Base-by-base conservation (phyloP, 2,797 vertebrate species). In the Paratrypauchen microcephalus region DNA sequence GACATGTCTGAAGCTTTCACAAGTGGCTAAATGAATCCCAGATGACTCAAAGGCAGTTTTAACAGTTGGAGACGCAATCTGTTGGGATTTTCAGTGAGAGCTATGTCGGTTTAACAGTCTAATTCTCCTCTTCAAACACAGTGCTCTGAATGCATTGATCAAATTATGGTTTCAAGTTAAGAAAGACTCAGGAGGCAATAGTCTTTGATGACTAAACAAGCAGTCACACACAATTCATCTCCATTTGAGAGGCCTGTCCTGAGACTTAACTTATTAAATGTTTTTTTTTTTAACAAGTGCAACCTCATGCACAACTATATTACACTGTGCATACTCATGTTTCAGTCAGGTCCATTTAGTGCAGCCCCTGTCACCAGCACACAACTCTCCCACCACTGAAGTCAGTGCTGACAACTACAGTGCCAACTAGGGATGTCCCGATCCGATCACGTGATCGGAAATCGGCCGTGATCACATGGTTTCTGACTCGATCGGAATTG, bases 121-220 rank as follows among this genome's bases (percentile, higher is more conserved):
- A 66, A 89, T 90, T 86, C 79, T 74, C 72, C 90, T 86, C 84
- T 89, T 90, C 77, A 76, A 64, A 74, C 65, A 82, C 82, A 84
- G 60, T 65, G 72, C 66, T 55, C 69, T 8, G 57, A 76, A 78
- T 72, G 72, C 78, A 87, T 88, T 89, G 73, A 86, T 83, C 58
- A 77, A 88, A 87, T 71, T 50, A 76, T 72, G 69, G 77, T 18
- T 1, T 62, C 80, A 83, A 80, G 81, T 52, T 83, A 77, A 74
- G 47, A 19, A 72, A 78, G 76, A 72, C 71, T 80, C 65, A 47
- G 67, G 71, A 72, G 71, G 73, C 32, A 21, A 39, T 41, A 36
- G 57, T 77, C 63, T 50, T 71, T 66, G 75, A 86, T 74, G 65
- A 75, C 66, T 73, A 74, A 79, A 76, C 69, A 82, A 76, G 70